Conservation (phyloP, 2,888 invertebrate species). For the Ethmia dodecea region DNA sequence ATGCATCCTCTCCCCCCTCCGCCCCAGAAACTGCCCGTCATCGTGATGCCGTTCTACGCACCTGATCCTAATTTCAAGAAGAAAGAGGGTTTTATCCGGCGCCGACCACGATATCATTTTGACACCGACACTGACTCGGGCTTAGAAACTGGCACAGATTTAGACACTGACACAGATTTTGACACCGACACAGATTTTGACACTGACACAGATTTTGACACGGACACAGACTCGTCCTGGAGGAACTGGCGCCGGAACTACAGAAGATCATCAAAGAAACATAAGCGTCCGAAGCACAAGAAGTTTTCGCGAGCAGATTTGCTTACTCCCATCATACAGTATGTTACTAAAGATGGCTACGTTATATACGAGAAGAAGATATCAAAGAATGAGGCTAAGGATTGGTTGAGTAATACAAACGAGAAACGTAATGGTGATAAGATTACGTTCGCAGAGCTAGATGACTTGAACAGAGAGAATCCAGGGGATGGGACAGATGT, state of each 20-base stretch:
- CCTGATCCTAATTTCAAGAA: slow-evolving; percentile 46
- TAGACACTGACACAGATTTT: too few relatives aligned
- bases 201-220: background rate
- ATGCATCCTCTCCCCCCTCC: slow-evolving; percentile 29
- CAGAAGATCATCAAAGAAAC: slow-evolving; percentile 24
- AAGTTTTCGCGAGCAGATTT: slow-evolving; percentile 23
- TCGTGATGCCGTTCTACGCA: slow-evolving; percentile 68
- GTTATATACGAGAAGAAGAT: slow-evolving; percentile 63
- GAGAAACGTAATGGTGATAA: background rate
- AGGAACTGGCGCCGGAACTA: background rate
- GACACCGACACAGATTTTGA: slow-evolving; percentile 11
- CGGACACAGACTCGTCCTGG: background rate
- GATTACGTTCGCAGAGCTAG: slow-evolving; percentile 4
- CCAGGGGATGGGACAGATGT: background rate
- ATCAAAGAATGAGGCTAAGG: slow-evolving; percentile 53
- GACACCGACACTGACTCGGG: too few relatives aligned
- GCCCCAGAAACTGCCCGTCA: slow-evolving; percentile 56
- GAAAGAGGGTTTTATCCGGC: slow-evolving; percentile 26
- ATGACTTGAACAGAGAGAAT: slow-evolving; percentile 2
- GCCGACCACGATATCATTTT: too few relatives aligned
- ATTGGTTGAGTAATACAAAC: slow-evolving; percentile 43
- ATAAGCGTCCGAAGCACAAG: slow-evolving; percentile 22
- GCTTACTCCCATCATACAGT: slow-evolving; percentile 59
- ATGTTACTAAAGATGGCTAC: slow-evolving; percentile 63
- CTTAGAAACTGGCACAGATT: too few relatives aligned